Conservation (phyloP, 2,888 invertebrate species). For the Trichopria drosophilae region DNA sequence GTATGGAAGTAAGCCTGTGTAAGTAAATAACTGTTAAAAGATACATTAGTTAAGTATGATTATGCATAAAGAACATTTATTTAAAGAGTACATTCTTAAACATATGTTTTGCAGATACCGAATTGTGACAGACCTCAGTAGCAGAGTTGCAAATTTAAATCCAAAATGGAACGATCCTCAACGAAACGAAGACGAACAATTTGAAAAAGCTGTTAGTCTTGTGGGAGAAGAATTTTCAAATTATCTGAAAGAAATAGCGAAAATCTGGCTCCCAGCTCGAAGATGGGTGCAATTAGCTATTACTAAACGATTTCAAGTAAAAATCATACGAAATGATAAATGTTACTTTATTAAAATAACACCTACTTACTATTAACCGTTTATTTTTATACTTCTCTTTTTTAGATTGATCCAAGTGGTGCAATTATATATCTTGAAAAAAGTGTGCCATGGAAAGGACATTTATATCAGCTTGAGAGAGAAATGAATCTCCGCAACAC, state of each 20-base stretch:
- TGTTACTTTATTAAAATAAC: not conserved
- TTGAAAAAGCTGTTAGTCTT: slow-evolving; percentile 75
- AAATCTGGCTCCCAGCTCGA: slow-evolving; percentile 87
- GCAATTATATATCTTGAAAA: slow-evolving; percentile 76
- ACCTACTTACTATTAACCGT: not conserved
- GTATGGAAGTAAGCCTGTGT: slow-evolving; percentile 69
- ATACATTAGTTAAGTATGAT: not conserved
- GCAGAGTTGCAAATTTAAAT: slow-evolving; percentile 77
- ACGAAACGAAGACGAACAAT: slow-evolving; percentile 64
- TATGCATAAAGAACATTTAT: not conserved
- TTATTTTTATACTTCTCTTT: not conserved
- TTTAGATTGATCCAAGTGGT: slow-evolving; percentile 63
- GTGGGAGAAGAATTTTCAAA: slow-evolving; percentile 81
- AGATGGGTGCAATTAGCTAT: slow-evolving; percentile 74
- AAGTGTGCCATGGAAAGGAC: slow-evolving; percentile 89
- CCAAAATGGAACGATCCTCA: slow-evolving; percentile 77
- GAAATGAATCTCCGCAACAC: slow-evolving; percentile 67
- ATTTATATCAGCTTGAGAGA: slow-evolving; percentile 80
- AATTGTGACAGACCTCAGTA: slow-evolving; percentile 78
- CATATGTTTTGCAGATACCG: slow-evolving; percentile 62
- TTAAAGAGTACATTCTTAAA: not conserved
- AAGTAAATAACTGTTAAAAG: slow-evolving; percentile 28
- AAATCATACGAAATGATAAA: not conserved
- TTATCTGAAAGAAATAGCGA: slow-evolving; percentile 62
- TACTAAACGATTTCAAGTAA: slow-evolving; percentile 66